Evolutionary conservation across 2,888 invertebrate species (phyloP).

Genomic region (Machimus rusticus): DNA sequence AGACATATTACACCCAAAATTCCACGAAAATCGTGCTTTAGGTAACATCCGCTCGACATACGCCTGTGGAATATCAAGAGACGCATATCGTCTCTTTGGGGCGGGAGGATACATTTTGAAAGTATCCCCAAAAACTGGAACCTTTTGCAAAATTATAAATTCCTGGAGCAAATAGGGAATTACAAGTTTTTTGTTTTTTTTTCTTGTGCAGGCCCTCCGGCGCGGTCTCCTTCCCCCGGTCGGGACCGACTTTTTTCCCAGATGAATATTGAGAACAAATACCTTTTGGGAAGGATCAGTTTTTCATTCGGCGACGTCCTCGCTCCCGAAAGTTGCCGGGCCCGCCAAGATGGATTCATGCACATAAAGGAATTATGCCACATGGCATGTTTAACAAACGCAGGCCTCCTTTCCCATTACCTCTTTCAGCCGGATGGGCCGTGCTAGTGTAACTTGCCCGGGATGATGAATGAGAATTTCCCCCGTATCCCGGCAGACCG

Average conservation of each 20-base stretch:
- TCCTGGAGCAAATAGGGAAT: constrained; percentile 38
- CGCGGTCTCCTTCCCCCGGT: neutral
- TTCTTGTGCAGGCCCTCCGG: neutral
- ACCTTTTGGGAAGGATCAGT: constrained; percentile 8
- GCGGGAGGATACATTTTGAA: neutral
- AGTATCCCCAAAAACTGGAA: constrained; percentile 1
- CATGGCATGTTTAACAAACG: neutral
- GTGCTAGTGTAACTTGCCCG: constrained; percentile 7
- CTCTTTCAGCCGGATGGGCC: neutral
- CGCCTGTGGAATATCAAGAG: constrained; percentile 22
- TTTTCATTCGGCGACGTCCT: neutral
- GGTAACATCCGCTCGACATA: constrained; percentile 14
- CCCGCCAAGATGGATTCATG: neutral
- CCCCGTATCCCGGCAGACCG: neutral
- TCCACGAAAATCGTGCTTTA: neutral
- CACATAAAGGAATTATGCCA: constrained; percentile 17
- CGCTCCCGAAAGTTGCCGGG: neutral
- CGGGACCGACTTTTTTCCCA: neutral
- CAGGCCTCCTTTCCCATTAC: neutral
- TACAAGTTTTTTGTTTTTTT: constrained; percentile 34
- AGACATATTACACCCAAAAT: neutral
- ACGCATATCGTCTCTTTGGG: neutral
- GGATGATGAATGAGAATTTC: constrained; percentile 30
- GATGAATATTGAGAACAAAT: constrained; percentile 5
- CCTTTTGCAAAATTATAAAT: constrained; percentile 32